Evolutionary conservation across 2,888 invertebrate genomes (phyloP), one percentile per base, ranked within the genome.

Genomic region (Hydrotaea cyrtoneurina): DNA sequence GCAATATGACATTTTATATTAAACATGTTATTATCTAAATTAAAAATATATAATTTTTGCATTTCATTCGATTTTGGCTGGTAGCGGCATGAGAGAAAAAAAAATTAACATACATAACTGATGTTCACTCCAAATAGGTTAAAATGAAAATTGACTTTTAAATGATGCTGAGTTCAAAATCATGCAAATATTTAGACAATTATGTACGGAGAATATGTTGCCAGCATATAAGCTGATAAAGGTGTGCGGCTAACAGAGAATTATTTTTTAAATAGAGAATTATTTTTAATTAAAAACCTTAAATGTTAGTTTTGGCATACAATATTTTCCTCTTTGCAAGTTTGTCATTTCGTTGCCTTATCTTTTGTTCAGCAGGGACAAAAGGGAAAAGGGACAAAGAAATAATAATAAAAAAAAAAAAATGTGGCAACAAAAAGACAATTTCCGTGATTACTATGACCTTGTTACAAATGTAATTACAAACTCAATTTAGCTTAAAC

Each of bases 391-490:
- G 2, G 8, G n/a, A 39, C 10, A 55, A 55, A 43, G 36, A 3
- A 21, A 53, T 43, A 23, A 2, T 31, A 31, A 2, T 31, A 7
- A 50, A 21, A 43, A 7, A 13, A 10, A 55, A 31, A 23, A 15
- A 77, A 71, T 71, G 10, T 10, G 21, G 31, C 31, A 31, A 78
- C 26, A 43, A 59, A 31, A 59, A 71, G 31, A 71, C 26, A 43
- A 72, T 72, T 31, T 73, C 17, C 17, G n/a, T 31, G 53, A 78
- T 83, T 80, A 83, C 73, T 71, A 74, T 74, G 62, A 83, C 77
- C 83, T 83, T 83, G 78, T 78, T 80, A 71, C 55, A 78, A 64
- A 69, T 71, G 62, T 80, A 80, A 83, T 83, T 80, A 83, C 64
- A 78, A 62, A 80, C 62, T 78, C 74, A 80, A 83, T 80, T 80